Base-by-base conservation (phyloP, 2,888 invertebrate species). In the Apomyelois bistriatella region DNA sequence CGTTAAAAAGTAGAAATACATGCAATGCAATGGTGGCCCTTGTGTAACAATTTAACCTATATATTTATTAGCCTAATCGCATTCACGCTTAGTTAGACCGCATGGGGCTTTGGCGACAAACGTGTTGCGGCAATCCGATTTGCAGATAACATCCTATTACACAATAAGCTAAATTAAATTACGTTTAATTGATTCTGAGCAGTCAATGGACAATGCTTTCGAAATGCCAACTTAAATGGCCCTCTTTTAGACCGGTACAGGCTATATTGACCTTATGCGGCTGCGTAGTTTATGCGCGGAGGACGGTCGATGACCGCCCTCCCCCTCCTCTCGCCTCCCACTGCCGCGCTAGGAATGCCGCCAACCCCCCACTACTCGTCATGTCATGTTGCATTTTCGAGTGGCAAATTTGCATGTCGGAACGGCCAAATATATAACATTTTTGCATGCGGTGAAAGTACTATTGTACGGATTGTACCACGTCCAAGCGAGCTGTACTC, bases 241-340 rank as follows among this genome's bases (percentile, higher is more conserved):
- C 47, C 52, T 51, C 41, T 48, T 32, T 36, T 47, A 51, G 60
- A 60, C 58, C 57, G 70, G 74, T 73, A 74, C 78, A 74, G 70
- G 74, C 77, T 69, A 76, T 85, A 78, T 83, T 88, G 89, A 89
- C 89, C 88, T 88, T 85, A 86, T 82, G 84, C 85, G 86, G 73
- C 82, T 82, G 84, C 83, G 87, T 88, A 85, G 86, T 85, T 82
- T 83, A 83, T 85, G 83, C 82, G 74, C 79, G 83, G 75, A 88
- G 88, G 89, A 88, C 88, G 89, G 89, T 87, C 89, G 88, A 87
- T 85, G 87, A 89, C 88, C 87, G 79, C 68, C 75, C 72, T n/a
- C 73, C 69, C 66, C 61, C 75, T 66, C 66, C 42, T 22, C 51
- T 16, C 35, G 22, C 66, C 61, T 67, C 57, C 72, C 69, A 61